Evolutionary conservation across 2,797 vertebrate genomes (phyloP), one percentile per base, ranked within the genome.

Genomic region (Allobates femoralis): DNA sequence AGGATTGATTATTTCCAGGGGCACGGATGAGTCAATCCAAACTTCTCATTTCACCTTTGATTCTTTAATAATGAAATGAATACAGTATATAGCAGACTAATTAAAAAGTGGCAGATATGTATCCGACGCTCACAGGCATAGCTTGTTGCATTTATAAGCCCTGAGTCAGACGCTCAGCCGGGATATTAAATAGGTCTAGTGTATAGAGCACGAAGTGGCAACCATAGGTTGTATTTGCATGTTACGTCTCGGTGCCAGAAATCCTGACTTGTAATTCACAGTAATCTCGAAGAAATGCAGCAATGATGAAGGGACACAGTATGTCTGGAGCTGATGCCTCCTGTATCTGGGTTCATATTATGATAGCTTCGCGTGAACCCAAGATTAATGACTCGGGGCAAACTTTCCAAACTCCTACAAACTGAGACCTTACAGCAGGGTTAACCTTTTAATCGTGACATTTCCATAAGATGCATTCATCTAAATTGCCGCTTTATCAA

Each of bases 51-150:
- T n/a, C 34, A 74, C 32, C 60, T 73, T 32, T 55, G 50, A 53
- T 19, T 30, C 21, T 53, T 83, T 74, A 55, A 60, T 74, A 79
- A 30, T 50, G 73, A 32, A 84, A 76, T 28, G 71, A 76, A 84
- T 84, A n/a, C n/a, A n/a, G n/a, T n/a, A 84, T 84, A 64, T 76
- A 56, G 56, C 71, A 76, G 41, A 64, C 82, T 50, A 84, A 86
- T 79, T 80, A 71, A 80, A 30, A 86, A 80, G 66, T 37, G 66
- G 26, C 84, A 69, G 51, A 60, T 74, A 50, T 80, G 55, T 74
- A 73, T 74, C 32, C 67, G 10, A 4, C 3, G 53, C 66, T 83
- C 34, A 83, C 81, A 83, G 18, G n/a, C 81, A 46, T 8, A 8
- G 30, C 32, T 73, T 83, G 81, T 74, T 73, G 67, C 73, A 60